A percentile compares a stretch with the other conserved stretches of the same genome.
phyloP scores from a whole-genome alignment of 2,797 vertebrate species.

The Cirrhinus mrigala region DNA sequence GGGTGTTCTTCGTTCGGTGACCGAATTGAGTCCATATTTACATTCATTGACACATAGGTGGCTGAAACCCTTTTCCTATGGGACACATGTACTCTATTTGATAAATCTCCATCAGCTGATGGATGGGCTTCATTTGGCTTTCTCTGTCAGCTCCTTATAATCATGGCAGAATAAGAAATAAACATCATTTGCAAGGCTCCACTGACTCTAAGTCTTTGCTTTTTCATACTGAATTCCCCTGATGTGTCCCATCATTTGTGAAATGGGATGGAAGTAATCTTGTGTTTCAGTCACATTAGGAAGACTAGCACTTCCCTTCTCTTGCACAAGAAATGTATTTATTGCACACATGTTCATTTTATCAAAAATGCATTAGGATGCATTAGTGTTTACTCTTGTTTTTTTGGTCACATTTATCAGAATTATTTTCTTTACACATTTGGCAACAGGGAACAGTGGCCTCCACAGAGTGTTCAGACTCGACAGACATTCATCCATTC shows the following conservation, averaged over 20 bases:
- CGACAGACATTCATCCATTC: conserved; percentile 64
- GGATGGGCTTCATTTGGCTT: neutral
- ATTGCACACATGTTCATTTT: conserved; percentile 57
- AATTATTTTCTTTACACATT: conserved; percentile 59
- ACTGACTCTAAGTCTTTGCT: neutral
- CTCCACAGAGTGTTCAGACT: conserved; percentile 50
- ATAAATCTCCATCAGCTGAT: conserved; percentile 12
- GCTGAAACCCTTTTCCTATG: neutral
- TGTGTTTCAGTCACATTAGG: conserved; percentile 31
- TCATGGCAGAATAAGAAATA: conserved; percentile 32
- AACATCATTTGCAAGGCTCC: conserved; percentile 29
- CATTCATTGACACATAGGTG: conserved; percentile 5
- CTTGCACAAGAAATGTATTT: conserved; percentile 50
- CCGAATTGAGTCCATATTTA: neutral
- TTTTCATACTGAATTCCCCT: conserved; percentile 15
- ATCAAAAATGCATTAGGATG: conserved; percentile 51
- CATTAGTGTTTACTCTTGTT: conserved; percentile 66
- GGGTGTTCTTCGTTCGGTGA: neutral
- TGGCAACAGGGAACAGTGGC: conserved; percentile 61
- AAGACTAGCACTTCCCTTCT: neutral
- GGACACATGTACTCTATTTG: neutral
- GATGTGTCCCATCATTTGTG: conserved; percentile 10
- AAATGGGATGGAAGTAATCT: conserved; percentile 26
- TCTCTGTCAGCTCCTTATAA: conserved; percentile 6
- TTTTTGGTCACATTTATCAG: conserved; percentile 63